These are phyloP conservation scores for Helicoverpa zea DNA, from an alignment of 1,140 invertebrate species.

Conservation along the genomic window DNA sequence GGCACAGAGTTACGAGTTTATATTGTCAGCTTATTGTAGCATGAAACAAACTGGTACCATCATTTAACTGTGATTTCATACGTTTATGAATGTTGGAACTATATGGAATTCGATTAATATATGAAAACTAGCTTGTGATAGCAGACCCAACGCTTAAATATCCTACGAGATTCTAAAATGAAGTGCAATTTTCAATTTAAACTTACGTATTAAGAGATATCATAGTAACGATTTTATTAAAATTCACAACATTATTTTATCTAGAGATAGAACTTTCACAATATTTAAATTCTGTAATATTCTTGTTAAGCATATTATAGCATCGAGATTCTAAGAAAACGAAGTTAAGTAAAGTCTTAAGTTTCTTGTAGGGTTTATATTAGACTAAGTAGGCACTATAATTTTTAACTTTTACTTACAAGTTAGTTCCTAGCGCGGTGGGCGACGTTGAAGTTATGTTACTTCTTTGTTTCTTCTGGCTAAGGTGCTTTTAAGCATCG, in stretches of 20 bases:
- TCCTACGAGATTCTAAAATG: too few species aligned
- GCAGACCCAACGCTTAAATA: too few species aligned
- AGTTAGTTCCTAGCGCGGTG: constrained; percentile 13
- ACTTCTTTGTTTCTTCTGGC: constrained; percentile 33
- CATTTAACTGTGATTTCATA: constrained; percentile 12
- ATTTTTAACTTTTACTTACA: constrained; percentile 37
- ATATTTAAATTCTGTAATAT: not conserved
- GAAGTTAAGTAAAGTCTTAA: constrained; percentile 22
- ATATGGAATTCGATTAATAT: too few species aligned
- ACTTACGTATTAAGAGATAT: too few species aligned
- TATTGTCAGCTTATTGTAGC: constrained; percentile 17
- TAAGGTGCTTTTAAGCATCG: constrained; percentile 44
- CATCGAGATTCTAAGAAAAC: constrained; percentile 12
- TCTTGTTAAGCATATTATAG: not conserved
- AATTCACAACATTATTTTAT: too few species aligned
- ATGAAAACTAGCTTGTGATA: too few species aligned
- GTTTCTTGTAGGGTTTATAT: constrained; percentile 39
- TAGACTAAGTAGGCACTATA: constrained; percentile 38
- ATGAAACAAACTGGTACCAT: constrained; percentile 13
- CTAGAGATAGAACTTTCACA: too few species aligned
- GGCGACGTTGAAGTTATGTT: constrained; percentile 36
- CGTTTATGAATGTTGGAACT: not conserved
- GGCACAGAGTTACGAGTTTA: constrained; percentile 8
- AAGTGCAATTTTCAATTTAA: too few species aligned
- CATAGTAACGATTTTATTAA: too few species aligned